phyloP scores from a whole-genome alignment of 2,797 vertebrate species.

The Xenopus petersii region DNA sequence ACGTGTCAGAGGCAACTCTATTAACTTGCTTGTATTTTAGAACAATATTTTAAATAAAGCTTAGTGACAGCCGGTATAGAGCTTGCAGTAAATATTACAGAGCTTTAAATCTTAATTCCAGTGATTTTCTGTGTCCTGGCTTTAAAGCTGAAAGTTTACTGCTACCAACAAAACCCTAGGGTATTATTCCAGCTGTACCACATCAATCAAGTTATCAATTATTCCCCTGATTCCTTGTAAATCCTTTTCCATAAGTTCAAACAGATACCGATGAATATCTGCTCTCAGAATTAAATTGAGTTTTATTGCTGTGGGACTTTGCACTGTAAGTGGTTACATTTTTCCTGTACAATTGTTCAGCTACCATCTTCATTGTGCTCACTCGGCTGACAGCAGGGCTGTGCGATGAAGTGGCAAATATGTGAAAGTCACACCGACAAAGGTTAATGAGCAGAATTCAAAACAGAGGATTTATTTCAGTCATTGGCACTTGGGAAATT shows the following conservation, averaged over 20 bases:
- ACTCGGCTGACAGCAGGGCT: slow-evolving; percentile 7
- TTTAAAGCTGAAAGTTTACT: slow-evolving; percentile 13
- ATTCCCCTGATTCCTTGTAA: slow-evolving; percentile 47
- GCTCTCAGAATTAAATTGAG: slow-evolving; percentile 44
- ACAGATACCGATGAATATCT: slow-evolving; percentile 45
- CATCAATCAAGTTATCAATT: slow-evolving; percentile 47
- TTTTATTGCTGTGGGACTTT: slow-evolving; percentile 40
- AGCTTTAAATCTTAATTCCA: slow-evolving; percentile 36
- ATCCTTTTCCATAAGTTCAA: slow-evolving; percentile 47
- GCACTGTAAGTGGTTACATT: slow-evolving; percentile 37
- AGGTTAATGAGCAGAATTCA: slow-evolving; percentile 32
- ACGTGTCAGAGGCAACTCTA: neutral
- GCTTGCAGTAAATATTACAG: slow-evolving; percentile 11
- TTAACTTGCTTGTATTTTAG: neutral
- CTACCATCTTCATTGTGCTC: slow-evolving; percentile 2
- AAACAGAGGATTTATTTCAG: slow-evolving; percentile 9
- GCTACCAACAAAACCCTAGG: slow-evolving; percentile 32
- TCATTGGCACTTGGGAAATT: slow-evolving; percentile 13
- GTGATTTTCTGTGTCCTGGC: slow-evolving; percentile 21
- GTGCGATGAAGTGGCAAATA: slow-evolving; percentile 22
- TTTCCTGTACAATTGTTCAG: slow-evolving; percentile 26
- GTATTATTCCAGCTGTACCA: slow-evolving; percentile 32
- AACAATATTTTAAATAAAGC: neutral
- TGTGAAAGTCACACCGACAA: slow-evolving; percentile 23
- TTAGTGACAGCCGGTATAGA: slow-evolving; percentile 3